Evolutionary conservation across 2,888 invertebrate species (phyloP), one percentile per base, ranked within the genome.

Genomic region (Tillus elongatus): DNA sequence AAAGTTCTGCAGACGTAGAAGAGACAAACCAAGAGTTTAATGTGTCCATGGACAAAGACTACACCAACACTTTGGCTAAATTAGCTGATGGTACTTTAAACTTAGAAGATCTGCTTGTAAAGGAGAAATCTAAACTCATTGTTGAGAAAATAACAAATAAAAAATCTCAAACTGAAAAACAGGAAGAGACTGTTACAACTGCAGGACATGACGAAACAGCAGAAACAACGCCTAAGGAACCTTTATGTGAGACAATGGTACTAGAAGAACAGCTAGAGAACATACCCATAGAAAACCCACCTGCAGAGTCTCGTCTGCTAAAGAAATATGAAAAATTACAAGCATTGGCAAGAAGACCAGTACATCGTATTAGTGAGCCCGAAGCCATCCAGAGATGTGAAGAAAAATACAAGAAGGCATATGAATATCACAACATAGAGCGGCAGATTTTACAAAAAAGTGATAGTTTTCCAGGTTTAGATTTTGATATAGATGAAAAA

Each of bases 21-120:
- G n/a, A n/a, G n/a, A n/a, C n/a, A n/a, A n/a, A n/a, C n/a, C n/a
- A n/a, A n/a, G n/a, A n/a, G n/a, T n/a, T n/a, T n/a, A n/a, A n/a
- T n/a, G n/a, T n/a, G n/a, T n/a, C n/a, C n/a, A n/a, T 54, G 56
- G 45, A 51, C 53, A 36, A n/a, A n/a, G n/a, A n/a, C n/a, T 63
- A 61, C 43, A 51, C 54, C 13, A 47, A 47, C 8, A 43, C 62
- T 3, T 44, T 63, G 15, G 49, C 55, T 28, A 61, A 60, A 48
- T 49, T 62, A 27, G 55, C 55, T 30, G 45, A 54, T 35, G 57
- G 55, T 6, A 45, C 51, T 13, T 49, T 64, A 28, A 50, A 55
- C 38, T 50, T 60, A 26, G 47, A 59, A 15, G 57, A n/a, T n/a
- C n/a, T n/a, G n/a, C n/a, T n/a, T n/a, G n/a, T n/a, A 35, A 24